phyloP scores from a whole-genome alignment of 2,113 vertebrate genomes.

The Sclerurus mexicanus region DNA sequence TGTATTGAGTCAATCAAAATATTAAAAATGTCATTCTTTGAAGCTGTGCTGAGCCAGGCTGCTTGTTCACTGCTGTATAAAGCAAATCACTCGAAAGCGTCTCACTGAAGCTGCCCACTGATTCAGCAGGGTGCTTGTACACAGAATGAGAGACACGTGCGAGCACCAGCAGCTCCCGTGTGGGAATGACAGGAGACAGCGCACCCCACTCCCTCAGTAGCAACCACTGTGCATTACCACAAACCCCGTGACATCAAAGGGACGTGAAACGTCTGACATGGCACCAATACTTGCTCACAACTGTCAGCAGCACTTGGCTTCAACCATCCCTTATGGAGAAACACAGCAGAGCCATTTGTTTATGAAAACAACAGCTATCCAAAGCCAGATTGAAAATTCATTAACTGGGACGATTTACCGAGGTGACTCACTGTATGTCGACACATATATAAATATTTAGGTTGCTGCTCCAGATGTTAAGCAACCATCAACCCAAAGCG shows the following conservation, averaged over 20 bases:
- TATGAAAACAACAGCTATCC: conserved; percentile 1
- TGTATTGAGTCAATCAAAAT: conserved; percentile 58
- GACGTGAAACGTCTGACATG: neutral
- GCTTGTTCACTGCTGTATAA: neutral
- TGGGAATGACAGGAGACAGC: neutral
- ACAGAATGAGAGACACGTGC: neutral
- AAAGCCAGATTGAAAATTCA: neutral
- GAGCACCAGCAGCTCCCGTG: neutral
- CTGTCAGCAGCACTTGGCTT: conserved; percentile 5
- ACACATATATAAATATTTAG: neutral
- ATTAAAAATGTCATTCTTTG: conserved; percentile 54
- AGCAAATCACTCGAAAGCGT: conserved; percentile 54
- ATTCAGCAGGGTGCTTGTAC: conserved; percentile 27
- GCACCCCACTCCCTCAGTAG: neutral
- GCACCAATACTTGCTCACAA: neutral
- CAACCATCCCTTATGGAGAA: neutral
- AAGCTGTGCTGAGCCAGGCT: conserved; percentile 46
- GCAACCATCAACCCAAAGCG: neutral
- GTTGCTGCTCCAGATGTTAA: neutral
- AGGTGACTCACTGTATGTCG: neutral
- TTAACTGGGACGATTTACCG: neutral
- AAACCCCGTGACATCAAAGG: neutral
- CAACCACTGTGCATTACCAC: neutral
- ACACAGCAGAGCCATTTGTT: neutral
- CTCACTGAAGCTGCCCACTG: conserved; percentile 38